Base-by-base conservation (phyloP, 2,888 invertebrate species). In the Endotricha flammealis region DNA sequence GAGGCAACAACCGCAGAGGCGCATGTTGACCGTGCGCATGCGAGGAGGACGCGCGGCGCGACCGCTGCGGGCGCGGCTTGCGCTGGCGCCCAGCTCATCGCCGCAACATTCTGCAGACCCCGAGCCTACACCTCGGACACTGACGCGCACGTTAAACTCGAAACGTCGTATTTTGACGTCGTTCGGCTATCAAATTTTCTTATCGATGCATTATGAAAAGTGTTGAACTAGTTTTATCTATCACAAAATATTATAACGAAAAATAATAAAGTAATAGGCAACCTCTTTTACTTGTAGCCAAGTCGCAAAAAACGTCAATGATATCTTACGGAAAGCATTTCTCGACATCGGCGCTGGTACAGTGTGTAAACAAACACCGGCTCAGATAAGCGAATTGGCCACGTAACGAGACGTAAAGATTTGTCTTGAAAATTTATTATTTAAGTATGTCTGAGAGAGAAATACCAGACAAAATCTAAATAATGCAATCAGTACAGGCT, bases 1-100 rank as follows among this genome's bases (percentile, higher is more conserved):
- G 49, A 82, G 69, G 66, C 86, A 86, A 67, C 86, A 85, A 65
- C 80, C 76, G 70, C 86, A 86, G 56, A 85, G 76, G 64, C 85
- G 86, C 86, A 86, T 86, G 67, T 75, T 64, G 60, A 63, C 67
- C 55, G 73, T 48, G 65, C 74, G 74, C 71, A 63, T 65, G 64
- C 67, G 72, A 50, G 56, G 61, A 47, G 68, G 64, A 63, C 75
- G 67, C 69, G 64, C 68, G 51, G 50, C 62, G 49, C 55, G 57
- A 54, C 64, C 68, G 51, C 49, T 62, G 49, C 57, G 57, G 56
- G 58, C 57, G 48, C 34, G 44, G 41, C 57, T 57, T 56, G 58
- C 57, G 48, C 34, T 40, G 41, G 32, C 36, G 36, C 33, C 30
- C 39, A 17, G 29, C 20, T 57, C 78, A 71, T 77, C 71, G 69